Percentiles rank a stretch among this genome's conserved stretches.
Evolutionary conservation across 2,888 invertebrate species (phyloP).

Genomic region (Boloria selene): DNA sequence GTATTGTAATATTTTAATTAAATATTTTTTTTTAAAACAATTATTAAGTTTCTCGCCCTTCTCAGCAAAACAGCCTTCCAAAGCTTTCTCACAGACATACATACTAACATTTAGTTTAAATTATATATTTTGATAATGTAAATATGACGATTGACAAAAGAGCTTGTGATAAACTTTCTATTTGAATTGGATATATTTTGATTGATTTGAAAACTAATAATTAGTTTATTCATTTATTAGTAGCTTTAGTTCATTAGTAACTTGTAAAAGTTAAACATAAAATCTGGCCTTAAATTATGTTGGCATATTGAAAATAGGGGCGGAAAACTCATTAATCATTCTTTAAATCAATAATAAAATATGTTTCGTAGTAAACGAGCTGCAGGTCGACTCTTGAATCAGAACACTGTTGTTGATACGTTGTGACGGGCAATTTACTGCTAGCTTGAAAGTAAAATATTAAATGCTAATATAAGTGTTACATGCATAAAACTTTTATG

Average conservation of each 20-base stretch:
- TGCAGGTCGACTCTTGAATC: slow-evolving; percentile 7
- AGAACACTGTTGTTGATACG: slow-evolving; percentile 3
- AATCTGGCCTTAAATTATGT: neutral
- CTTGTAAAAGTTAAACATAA: neutral
- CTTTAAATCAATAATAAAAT: slow-evolving; percentile 17
- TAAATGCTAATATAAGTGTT: too few species aligned
- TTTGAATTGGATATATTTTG: too few species aligned
- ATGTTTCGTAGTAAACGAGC: slow-evolving; percentile 1
- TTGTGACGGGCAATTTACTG: slow-evolving; percentile 16
- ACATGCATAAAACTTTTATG: neutral
- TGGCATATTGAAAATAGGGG: neutral
- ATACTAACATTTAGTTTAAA: too few species aligned
- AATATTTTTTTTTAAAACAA: too few species aligned
- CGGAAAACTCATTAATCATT: slow-evolving; percentile 3
- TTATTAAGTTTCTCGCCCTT: too few species aligned
- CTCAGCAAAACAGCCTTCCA: too few species aligned
- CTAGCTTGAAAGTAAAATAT: slow-evolving; percentile 5
- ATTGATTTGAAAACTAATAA: too few species aligned
- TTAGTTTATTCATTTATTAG: neutral
- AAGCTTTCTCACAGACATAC: too few species aligned
- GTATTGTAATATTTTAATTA: too few species aligned
- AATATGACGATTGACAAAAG: too few species aligned
- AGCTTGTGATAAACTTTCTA: too few species aligned
- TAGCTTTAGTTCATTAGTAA: neutral
- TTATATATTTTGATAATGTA: too few species aligned